phyloP scores from a whole-genome alignment of 2,888 invertebrate genomes.

The Pemphredon lugubris region DNA sequence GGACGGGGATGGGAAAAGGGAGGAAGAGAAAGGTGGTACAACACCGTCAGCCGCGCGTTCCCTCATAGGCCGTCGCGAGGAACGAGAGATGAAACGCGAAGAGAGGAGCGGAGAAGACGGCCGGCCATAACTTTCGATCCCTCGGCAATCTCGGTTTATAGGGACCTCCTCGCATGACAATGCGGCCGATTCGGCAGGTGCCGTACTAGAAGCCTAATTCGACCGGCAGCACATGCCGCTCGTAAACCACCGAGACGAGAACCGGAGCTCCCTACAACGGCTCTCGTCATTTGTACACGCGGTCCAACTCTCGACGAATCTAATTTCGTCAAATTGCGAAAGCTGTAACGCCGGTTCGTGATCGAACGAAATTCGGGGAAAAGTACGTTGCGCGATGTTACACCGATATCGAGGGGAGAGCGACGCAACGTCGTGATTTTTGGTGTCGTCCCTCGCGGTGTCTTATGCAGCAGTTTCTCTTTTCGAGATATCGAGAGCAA shows the following conservation, averaged over 20 bases:
- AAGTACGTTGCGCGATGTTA: slow-evolving; percentile 3
- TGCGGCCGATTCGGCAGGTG: slow-evolving; percentile 60
- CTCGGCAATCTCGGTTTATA: slow-evolving; percentile 70
- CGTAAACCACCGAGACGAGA: slow-evolving; percentile 64
- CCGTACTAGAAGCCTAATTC: slow-evolving; percentile 61
- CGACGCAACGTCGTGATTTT: background rate
- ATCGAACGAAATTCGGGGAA: slow-evolving; percentile 21
- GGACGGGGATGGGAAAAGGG: too few relatives aligned
- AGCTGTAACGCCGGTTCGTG: slow-evolving; percentile 36
- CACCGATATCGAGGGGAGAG: background rate
- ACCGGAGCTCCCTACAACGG: slow-evolving; percentile 22
- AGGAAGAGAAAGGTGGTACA: slow-evolving; percentile 19
- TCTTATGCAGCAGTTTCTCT: background rate
- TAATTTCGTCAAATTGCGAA: slow-evolving; percentile 60
- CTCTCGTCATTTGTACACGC: slow-evolving; percentile 51
- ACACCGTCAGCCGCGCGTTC: slow-evolving; percentile 47
- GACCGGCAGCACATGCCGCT: slow-evolving; percentile 63
- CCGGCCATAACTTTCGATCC: slow-evolving; percentile 67
- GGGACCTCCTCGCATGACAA: slow-evolving; percentile 67
- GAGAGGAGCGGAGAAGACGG: slow-evolving; percentile 42
- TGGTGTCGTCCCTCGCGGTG: background rate
- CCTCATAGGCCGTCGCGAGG: slow-evolving; percentile 46
- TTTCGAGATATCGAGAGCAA: too few relatives aligned
- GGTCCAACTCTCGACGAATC: slow-evolving; percentile 41
- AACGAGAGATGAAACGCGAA: slow-evolving; percentile 35